Evolutionary conservation across 2,888 invertebrate genomes (phyloP).

Genomic region (Cosmopolites sordidus): DNA sequence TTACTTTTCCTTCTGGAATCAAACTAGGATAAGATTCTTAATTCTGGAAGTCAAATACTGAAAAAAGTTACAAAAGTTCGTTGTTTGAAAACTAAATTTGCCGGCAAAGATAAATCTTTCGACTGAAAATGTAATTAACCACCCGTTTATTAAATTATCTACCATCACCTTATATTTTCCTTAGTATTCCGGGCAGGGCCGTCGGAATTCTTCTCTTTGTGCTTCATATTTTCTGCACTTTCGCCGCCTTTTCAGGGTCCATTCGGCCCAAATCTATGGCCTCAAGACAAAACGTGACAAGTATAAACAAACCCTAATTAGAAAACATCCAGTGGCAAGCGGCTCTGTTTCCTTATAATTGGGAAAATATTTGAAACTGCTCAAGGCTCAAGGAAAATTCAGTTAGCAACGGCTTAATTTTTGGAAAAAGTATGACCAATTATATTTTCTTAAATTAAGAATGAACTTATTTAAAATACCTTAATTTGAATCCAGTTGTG

Average conservation of each 20-base stretch:
- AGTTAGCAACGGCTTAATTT: too few species aligned
- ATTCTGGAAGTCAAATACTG: too few species aligned
- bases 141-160: constrained; percentile 10
- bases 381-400: background rate
- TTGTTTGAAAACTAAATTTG: too few species aligned
- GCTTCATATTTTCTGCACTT: constrained; percentile 15
- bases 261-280: constrained; percentile 16
- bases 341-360: constrained; percentile 8
- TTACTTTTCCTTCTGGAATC: too few species aligned
- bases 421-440: too few species aligned
- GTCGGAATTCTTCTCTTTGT: constrained; percentile 10
- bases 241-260: constrained; percentile 16
- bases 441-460: too few species aligned
- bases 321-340: constrained; percentile 10
- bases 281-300: constrained; percentile 8
- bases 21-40: too few species aligned
- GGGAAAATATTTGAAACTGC: constrained; percentile 9
- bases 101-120: too few species aligned
- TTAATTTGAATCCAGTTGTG: too few species aligned
- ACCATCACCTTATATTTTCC: constrained; percentile 13
- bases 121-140: background rate
- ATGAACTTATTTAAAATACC: too few species aligned
- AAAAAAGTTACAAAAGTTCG: too few species aligned
- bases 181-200: constrained; percentile 11
- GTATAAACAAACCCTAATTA: constrained; percentile 16